Evolutionary conservation across 2,888 invertebrate species (phyloP), one percentile per base, ranked within the genome.

Genomic region (Patella pellucida): DNA sequence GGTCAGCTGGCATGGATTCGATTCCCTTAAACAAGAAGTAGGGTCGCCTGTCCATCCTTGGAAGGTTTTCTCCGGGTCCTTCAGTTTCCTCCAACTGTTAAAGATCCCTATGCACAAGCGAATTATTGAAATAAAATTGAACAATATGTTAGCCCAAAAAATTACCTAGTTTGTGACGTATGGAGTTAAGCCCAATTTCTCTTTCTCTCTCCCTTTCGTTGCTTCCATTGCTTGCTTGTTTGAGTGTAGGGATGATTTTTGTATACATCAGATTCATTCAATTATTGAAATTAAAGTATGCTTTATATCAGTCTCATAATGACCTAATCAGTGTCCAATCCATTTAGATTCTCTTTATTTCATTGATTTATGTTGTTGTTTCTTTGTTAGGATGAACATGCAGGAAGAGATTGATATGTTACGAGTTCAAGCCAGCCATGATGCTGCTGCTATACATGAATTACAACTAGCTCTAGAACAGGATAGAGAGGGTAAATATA

Each of bases 371-470:
- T 73, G 67, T 51, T 23, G 9, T 15, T 23, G 51, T 62, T 11
- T 41, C 54, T 52, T 31, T 77, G 78, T 11, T 77, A 90, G 90
- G 69, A 82, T 89, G 84, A 81, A 82, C 9, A 77, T 90, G 19
- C 87, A 89, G 75, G 90, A 90, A 77, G 88, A 90, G 74, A 62
- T 88, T 16, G 90, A 90, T 78, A 80, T 80, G 23, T 80, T 89
- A 71, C 80, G 84, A 54, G 90, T 90, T 3, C 85, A 88, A 79
- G 81, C 86, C 1, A 84, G 86, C 50, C 85, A 89, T 72, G 88
- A 89, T 82, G 87, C 85, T 16, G 90, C 90, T 31, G 86, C 87
- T 5, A 83, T 89, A 50, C 88, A 90, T 81, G 89, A 90, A 76
- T 84, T 90, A 19, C 83, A 82, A 72, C 81, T 87, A n/a, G 81